Conservation (phyloP, 2,888 invertebrate species). For the Drosophila picticornis region DNA sequence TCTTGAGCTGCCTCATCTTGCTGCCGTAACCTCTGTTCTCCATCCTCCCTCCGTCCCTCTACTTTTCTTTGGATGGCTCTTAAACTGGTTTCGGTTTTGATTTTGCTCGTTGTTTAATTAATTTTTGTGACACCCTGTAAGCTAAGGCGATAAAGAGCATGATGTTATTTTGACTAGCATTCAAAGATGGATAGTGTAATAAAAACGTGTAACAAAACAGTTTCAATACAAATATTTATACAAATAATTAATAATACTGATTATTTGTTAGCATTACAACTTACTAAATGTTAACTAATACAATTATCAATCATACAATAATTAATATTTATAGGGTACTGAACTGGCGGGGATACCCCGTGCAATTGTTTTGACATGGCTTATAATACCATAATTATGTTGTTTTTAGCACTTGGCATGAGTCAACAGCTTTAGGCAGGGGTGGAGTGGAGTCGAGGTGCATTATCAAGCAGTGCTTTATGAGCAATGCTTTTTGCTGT, state of each 20-base stretch:
- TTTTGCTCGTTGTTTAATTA: constrained; percentile 61
- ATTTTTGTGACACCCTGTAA: constrained; percentile 32
- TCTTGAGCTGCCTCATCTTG: constrained; percentile 68
- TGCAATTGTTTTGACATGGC: constrained; percentile 16
- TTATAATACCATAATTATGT: constrained; percentile 66
- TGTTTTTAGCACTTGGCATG: constrained; percentile 64
- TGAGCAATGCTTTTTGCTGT: constrained; percentile 45
- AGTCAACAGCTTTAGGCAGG: constrained; percentile 57
- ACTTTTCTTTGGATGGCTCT: constrained; percentile 5
- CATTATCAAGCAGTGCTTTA: constrained; percentile 64
- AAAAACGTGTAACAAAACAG: background rate
- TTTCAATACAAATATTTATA: background rate
- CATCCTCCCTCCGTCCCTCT: constrained; percentile 8
- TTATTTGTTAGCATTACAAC: background rate
- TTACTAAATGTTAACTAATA: background rate
- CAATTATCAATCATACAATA: background rate
- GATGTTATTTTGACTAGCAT: background rate
- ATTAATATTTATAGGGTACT: constrained; percentile 29
- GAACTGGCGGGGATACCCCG: background rate
- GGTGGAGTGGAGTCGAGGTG: constrained; percentile 16
- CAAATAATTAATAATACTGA: background rate
- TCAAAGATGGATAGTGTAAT: background rate
- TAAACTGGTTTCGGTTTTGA: constrained; percentile 67
- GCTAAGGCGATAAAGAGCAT: background rate
- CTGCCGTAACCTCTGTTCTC: constrained; percentile 37